Evolutionary conservation across 1,140 invertebrate genomes (phyloP).

Genomic region (Chironomus striatipennis): DNA sequence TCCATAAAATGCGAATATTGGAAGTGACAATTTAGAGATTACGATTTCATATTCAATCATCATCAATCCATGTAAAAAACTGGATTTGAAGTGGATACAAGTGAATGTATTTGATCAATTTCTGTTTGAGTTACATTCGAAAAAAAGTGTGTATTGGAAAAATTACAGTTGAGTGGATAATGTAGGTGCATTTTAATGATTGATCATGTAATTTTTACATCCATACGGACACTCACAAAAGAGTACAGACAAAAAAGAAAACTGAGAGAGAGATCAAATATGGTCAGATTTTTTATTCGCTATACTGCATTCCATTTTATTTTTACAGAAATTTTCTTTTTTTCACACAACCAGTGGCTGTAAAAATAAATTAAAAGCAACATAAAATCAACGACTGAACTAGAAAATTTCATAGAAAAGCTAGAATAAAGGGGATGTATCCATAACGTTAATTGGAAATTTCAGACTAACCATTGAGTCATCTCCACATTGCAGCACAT

Average conservation of each 20-base stretch:
- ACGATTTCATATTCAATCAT: constrained; percentile 22
- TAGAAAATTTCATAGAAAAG: background rate
- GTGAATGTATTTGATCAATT: background rate
- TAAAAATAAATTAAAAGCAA: background rate
- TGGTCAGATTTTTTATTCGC: background rate
- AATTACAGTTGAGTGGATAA: constrained; percentile 11
- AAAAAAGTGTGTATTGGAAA: too few relatives aligned
- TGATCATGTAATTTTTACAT: background rate
- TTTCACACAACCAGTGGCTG: too few relatives aligned
- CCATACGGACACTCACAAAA: too few relatives aligned
- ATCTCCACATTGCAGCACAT: too few relatives aligned
- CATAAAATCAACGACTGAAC: background rate
- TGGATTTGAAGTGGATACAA: background rate
- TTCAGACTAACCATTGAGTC: too few relatives aligned
- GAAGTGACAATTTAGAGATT: constrained; percentile 22
- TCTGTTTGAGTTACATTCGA: too few relatives aligned
- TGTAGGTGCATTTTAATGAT: constrained; percentile 1
- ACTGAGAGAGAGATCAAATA: background rate
- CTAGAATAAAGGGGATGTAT: too few relatives aligned
- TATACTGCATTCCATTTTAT: background rate
- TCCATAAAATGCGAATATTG: background rate
- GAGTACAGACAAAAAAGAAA: background rate
- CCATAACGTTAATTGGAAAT: too few relatives aligned
- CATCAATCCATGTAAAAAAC: too few relatives aligned
- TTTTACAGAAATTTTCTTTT: too few relatives aligned